These are phyloP conservation scores for Hoplostethus mediterraneus DNA, from an alignment of 2,797 vertebrate genomes.

Conservation along the genomic window DNA sequence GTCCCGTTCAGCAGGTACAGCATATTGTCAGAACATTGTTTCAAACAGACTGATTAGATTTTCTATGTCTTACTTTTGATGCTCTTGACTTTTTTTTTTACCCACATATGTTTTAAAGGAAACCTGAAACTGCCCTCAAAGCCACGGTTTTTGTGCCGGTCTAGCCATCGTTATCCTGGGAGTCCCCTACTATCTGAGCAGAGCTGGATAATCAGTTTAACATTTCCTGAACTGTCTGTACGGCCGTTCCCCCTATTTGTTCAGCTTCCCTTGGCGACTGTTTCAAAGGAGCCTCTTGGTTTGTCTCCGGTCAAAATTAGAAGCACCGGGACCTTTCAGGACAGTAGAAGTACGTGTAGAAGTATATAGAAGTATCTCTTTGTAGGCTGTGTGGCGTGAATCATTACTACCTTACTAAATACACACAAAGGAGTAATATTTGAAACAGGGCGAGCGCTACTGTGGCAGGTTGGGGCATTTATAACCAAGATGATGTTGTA, in stretches of 20 bases:
- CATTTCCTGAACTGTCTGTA: constrained; percentile 50
- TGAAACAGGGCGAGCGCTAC: constrained; percentile 11
- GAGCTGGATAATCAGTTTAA: constrained; percentile 33
- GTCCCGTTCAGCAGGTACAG: neutral
- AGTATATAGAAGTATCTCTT: too few species aligned
- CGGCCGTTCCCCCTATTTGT: constrained; percentile 7
- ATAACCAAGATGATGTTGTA: constrained; percentile 67
- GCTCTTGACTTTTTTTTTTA: neutral
- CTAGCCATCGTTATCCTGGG: constrained; percentile 20
- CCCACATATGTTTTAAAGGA: constrained; percentile 21
- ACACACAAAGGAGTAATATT: constrained; percentile 6
- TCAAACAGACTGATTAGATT: neutral
- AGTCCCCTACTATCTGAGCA: constrained; percentile 18
- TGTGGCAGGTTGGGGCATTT: constrained; percentile 59
- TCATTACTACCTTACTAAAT: constrained; percentile 14
- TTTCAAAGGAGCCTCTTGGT: constrained; percentile 3
- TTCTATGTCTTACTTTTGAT: neutral
- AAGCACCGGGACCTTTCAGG: neutral
- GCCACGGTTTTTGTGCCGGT: constrained; percentile 7
- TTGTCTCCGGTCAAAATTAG: neutral
- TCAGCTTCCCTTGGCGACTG: neutral
- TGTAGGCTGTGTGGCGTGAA: neutral
- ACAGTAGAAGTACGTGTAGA: neutral
- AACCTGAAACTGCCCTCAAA: constrained; percentile 37
- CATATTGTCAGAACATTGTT: neutral